These are phyloP conservation scores for Alentia gelatinosa DNA, from an alignment of 2,888 invertebrate species.

Conservation along the genomic window DNA sequence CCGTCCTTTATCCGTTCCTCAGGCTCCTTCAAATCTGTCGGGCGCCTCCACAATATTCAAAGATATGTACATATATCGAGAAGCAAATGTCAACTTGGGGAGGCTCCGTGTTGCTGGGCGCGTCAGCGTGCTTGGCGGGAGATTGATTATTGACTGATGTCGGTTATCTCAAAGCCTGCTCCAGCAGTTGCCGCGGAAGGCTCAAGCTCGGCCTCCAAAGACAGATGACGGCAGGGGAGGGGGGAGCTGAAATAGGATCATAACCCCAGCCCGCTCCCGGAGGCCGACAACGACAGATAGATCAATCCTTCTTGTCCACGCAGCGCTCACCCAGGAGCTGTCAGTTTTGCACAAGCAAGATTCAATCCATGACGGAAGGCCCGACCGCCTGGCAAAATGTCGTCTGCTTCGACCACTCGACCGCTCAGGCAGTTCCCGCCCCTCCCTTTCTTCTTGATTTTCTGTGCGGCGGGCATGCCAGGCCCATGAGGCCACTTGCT, in stretches of 20 bases:
- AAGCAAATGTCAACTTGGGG: too few relatives aligned
- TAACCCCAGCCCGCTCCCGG: background rate
- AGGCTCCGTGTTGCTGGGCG: too few relatives aligned
- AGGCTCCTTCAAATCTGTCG: too few relatives aligned
- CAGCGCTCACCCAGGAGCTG: background rate
- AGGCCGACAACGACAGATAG: background rate
- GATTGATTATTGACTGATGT: constrained; percentile 22
- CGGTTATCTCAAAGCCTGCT: background rate
- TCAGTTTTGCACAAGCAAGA: background rate
- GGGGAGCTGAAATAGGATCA: background rate
- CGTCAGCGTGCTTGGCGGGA: too few relatives aligned
- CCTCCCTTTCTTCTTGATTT: background rate
- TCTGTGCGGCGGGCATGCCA: background rate
- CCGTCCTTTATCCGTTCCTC: too few relatives aligned
- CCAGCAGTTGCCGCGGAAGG: background rate
- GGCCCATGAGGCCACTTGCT: background rate
- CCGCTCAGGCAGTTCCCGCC: background rate
- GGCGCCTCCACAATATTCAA: too few relatives aligned
- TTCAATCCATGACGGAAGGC: constrained; percentile 17
- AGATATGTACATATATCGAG: too few relatives aligned
- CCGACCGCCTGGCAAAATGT: too few relatives aligned
- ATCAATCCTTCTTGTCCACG: background rate
- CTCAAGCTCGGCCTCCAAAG: background rate
- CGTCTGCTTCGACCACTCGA: background rate
- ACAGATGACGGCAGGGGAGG: background rate